Evolutionary conservation across 2,888 invertebrate genomes (phyloP).

Genomic region (Rotaria magnacalcarata): DNA sequence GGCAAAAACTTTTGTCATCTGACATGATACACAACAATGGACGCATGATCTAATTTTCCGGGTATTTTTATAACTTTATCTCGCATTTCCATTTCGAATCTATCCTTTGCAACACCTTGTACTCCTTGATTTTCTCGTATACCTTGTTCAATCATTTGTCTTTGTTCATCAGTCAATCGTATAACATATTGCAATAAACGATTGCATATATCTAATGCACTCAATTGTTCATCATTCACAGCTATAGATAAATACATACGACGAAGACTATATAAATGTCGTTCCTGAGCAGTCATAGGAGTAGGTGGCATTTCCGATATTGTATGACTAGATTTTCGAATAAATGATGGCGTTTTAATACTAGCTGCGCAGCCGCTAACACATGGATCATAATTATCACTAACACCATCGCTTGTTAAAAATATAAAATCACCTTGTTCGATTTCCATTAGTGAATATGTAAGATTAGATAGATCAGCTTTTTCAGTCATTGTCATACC

Average conservation of each 20-base stretch:
- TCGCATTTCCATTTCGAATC: slow-evolving; percentile 62
- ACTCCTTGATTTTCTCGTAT: slow-evolving; percentile 65
- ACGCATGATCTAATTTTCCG: slow-evolving; percentile 82
- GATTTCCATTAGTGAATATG: slow-evolving; percentile 74
- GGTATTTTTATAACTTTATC: slow-evolving; percentile 74
- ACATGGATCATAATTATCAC: slow-evolving; percentile 84
- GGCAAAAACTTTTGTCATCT: slow-evolving; percentile 55
- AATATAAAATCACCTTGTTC: slow-evolving; percentile 77
- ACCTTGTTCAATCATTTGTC: slow-evolving; percentile 73
- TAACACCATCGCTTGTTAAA: slow-evolving; percentile 80
- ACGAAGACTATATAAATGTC: slow-evolving; percentile 38
- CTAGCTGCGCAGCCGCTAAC: slow-evolving; percentile 64
- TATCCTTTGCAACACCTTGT: slow-evolving; percentile 48
- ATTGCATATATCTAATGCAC: slow-evolving; percentile 38
- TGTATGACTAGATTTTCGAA: background rate
- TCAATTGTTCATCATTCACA: slow-evolving; percentile 42
- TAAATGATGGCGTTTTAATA: background rate
- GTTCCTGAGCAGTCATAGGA: slow-evolving; percentile 41
- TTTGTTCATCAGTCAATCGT: slow-evolving; percentile 72
- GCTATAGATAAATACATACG: slow-evolving; percentile 42
- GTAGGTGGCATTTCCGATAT: no score
- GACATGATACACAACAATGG: slow-evolving; percentile 74
- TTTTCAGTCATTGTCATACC: slow-evolving; percentile 78
- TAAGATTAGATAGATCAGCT: slow-evolving; percentile 79
- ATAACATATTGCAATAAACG: slow-evolving; percentile 44